Evolutionary conservation across 2,113 vertebrate genomes (phyloP).

Genomic region (Mixornis gularis): DNA sequence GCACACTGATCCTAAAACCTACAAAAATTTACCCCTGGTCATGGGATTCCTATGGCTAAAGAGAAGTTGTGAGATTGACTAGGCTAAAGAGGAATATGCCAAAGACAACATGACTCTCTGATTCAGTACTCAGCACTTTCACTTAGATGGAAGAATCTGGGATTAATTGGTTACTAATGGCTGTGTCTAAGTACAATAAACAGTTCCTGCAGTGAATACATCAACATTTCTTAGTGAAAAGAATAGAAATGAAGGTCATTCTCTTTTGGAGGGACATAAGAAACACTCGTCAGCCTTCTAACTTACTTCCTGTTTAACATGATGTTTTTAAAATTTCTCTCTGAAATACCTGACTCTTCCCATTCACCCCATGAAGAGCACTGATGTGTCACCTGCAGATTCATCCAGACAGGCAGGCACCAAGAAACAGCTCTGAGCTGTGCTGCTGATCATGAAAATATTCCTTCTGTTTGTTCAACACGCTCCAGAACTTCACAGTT

Average conservation of each 20-base stretch:
- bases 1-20: background rate
- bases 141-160: background rate
- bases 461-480: background rate
- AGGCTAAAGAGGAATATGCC: background rate
- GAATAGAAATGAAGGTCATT: background rate
- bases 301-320: background rate
- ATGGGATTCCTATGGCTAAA: background rate
- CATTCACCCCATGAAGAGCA: background rate
- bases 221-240: background rate
- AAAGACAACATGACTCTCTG: background rate
- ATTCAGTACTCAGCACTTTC: background rate
- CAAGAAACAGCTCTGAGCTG: background rate
- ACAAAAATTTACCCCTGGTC: background rate
- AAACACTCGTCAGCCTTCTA: background rate
- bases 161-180: background rate
- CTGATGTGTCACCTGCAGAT: rapidly evolving
- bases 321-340: background rate
- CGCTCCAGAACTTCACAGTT: background rate
- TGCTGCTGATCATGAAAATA: background rate
- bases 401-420: background rate
- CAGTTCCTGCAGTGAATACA: background rate
- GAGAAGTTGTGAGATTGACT: background rate
- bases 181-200: background rate
- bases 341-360: background rate
- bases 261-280: background rate